phyloP scores from a whole-genome alignment of 2,113 vertebrate genomes.

The Platanista minor region DNA sequence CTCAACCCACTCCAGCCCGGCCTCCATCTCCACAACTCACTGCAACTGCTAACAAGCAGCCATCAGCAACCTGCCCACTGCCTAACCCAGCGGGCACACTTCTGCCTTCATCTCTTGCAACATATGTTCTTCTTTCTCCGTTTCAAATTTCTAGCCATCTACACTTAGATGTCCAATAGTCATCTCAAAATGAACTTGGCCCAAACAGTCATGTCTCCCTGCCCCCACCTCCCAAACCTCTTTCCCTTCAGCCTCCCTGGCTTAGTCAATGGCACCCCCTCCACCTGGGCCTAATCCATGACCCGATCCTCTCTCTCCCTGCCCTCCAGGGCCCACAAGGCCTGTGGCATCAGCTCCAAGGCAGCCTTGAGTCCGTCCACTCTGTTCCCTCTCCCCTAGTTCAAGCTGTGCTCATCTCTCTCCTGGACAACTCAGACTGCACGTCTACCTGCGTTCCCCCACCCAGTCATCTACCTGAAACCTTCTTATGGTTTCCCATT shows the following conservation, averaged over 20 bases:
- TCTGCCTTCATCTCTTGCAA: neutral
- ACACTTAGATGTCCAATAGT: neutral
- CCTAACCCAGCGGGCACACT: neutral
- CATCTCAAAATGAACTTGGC: neutral
- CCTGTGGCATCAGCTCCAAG: neutral
- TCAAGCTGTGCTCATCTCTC: neutral
- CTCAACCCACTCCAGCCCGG: neutral
- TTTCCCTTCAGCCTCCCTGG: neutral
- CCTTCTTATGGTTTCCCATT: neutral
- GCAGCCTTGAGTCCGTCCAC: fast-evolving
- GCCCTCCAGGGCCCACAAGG: neutral
- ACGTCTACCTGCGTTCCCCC: neutral
- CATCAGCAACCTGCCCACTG: neutral
- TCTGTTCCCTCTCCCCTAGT: neutral
- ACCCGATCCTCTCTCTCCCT: neutral
- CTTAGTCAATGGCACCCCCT: neutral
- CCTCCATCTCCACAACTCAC: neutral
- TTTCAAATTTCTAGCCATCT: neutral
- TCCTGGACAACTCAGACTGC: neutral
- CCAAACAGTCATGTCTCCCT: neutral
- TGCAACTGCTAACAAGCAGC: fast-evolving
- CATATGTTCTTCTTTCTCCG: neutral
- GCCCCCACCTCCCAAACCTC: neutral
- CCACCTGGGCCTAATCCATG: neutral
- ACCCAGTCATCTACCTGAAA: neutral